Conservation (phyloP, 2,113 vertebrate species). For the Peucedramus taeniatus region DNA sequence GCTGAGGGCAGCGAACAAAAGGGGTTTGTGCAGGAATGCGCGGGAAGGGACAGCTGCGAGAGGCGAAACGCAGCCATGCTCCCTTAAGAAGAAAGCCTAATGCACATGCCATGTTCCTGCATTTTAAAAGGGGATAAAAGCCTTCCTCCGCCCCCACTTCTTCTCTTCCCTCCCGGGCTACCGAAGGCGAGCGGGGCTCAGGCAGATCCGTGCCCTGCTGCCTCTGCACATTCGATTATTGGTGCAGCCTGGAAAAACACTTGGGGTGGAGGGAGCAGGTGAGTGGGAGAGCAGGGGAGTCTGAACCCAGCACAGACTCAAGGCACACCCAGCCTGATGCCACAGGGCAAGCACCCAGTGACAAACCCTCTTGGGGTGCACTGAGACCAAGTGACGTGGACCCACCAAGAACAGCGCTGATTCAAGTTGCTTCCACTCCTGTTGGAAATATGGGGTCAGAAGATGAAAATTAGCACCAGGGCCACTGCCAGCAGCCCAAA, state of each 20-base stretch:
- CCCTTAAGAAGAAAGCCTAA: background rate
- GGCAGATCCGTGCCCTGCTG: background rate
- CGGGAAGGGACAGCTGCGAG: background rate
- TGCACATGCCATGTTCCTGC: conserved; percentile 32
- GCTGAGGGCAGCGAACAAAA: conserved; percentile 72
- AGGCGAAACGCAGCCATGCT: background rate
- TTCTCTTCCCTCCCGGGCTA: background rate
- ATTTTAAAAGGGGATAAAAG: background rate
- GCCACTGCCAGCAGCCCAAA: background rate
- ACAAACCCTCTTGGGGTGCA: background rate
- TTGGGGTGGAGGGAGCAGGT: background rate
- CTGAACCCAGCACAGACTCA: background rate
- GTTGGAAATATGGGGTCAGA: background rate
- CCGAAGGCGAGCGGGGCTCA: background rate
- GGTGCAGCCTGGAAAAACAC: background rate
- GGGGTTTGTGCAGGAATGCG: conserved; percentile 70
- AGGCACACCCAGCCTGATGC: fast-evolving
- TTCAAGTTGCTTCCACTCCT: background rate
- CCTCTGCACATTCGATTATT: background rate
- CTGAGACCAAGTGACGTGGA: fast-evolving
- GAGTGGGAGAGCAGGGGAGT: background rate
- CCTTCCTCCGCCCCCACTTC: background rate
- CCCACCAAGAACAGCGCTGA: background rate
- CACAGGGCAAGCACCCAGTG: background rate
- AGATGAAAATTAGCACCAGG: background rate